Evolutionary conservation across 1,140 invertebrate species (phyloP), one percentile per base, ranked within the genome.

Genomic region (Caenorhabditis latens): DNA sequence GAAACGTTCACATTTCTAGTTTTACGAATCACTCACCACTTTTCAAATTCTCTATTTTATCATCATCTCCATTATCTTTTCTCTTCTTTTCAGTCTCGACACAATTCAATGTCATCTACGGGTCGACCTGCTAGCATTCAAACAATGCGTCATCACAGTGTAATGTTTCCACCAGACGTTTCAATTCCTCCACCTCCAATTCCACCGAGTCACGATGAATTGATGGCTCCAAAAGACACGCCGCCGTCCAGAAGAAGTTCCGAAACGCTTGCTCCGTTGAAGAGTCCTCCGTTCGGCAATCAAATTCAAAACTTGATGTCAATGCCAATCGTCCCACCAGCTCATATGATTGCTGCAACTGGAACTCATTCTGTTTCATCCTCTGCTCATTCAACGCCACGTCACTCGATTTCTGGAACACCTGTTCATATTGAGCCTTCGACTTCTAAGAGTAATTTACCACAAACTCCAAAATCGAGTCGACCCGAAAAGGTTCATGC

Each of bases 351-450:
- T 8, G 65, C 65, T 53, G 71, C 71, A 79, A 79, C 71, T 13
- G 46, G 71, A 50, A 79, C 71, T 9, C 71, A 79, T 24, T 79
- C 71, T 5, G 71, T 79, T 4, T 53, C 46, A 19, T 79, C 71
- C 1, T 79, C 71, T 1, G 71, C 71, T 21, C 71, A 79, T 53
- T 79, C 71, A 43, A 79, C 71, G 9, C 71, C 71, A 24, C 43
- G 71, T 50, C 71, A 79, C 24, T 79, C 71, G n/a, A 50, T 79
- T 50, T 79, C 71, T 79, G 71, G 71, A 79, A 79, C 71, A 46
- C 71, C 71, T 50, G 46, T 79, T 79, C 43, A 79, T 53, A 24
- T 0, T 11, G 71, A 79, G n/a, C 71, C 71, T 46, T 50, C 71
- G 9, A 79, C 5, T 13, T 24, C 71, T 11, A 79, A 79, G 53